Percentiles rank a stretch among this genome's conserved stretches.
phyloP scores from a whole-genome alignment of 2,113 vertebrate species.

The Daboia siamensis region DNA sequence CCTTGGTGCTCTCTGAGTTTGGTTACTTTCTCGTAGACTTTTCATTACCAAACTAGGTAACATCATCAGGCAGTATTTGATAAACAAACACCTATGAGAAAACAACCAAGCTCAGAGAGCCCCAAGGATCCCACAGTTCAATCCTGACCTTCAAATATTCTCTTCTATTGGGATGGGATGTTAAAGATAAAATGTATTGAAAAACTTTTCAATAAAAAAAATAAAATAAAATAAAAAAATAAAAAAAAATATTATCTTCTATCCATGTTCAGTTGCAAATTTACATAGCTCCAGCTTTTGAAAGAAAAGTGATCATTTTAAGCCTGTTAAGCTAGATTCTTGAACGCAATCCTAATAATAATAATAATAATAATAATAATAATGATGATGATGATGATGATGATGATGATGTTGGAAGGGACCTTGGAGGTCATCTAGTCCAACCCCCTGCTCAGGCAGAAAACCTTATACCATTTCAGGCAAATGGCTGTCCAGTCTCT shows the following conservation, averaged over 20 bases:
- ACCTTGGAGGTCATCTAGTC: no score
- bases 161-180: no score
- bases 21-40: background rate
- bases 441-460: no score
- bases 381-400: no score
- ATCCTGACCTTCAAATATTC: background rate
- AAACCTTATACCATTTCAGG: no score
- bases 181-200: no score
- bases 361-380: no score
- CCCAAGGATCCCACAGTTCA: background rate
- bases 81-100: background rate
- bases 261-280: background rate
- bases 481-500: no score
- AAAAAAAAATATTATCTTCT: background rate
- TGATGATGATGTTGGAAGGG: no score
- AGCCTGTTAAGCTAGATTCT: background rate
- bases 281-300: background rate
- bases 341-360: background rate
- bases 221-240: no score
- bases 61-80: background rate
- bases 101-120: background rate
- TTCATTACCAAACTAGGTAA: background rate
- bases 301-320: background rate
- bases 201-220: no score
- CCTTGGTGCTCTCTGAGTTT: background rate